Percentiles rank a stretch among this genome's conserved stretches.
Conservation (phyloP, 2,113 vertebrate genomes). For the Corythoichthys haematopterus region DNA sequence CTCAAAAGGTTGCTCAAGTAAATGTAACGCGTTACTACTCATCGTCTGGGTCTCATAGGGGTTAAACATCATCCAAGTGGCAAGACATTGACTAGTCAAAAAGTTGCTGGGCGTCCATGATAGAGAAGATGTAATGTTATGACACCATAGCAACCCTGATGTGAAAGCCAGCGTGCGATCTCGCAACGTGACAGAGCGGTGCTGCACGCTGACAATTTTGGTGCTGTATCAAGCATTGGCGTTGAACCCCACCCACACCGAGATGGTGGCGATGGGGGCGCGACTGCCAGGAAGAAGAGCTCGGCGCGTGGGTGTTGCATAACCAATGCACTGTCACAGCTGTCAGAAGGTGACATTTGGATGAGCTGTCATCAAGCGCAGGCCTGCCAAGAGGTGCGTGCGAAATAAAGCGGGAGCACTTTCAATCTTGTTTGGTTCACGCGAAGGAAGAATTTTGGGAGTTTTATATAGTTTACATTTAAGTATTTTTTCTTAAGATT, state of each 20-base stretch:
- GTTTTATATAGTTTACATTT: no score
- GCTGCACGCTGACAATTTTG: background rate
- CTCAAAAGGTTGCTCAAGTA: no score
- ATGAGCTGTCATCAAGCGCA: conserved; percentile 37
- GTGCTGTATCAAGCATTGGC: conserved; percentile 28
- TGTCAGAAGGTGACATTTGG: conserved; percentile 60
- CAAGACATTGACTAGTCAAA: no score
- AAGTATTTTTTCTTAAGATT: no score
- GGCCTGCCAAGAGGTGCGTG: conserved; percentile 13
- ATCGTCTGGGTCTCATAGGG: no score
- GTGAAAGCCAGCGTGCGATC: background rate
- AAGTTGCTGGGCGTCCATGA: background rate
- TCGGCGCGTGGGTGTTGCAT: conserved; percentile 45
- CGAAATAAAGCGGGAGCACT: conserved; percentile 18
- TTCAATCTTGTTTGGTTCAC: conserved; percentile 6
- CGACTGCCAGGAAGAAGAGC: conserved; percentile 3
- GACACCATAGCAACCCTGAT: conserved; percentile 38
- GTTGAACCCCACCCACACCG: conserved; percentile 19
- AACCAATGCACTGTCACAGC: conserved; percentile 43
- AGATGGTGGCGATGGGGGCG: conserved; percentile 21
- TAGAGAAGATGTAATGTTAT: conserved; percentile 25
- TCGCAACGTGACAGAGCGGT: background rate
- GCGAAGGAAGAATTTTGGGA: background rate
- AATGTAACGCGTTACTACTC: no score
- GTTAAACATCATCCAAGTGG: no score